A percentile compares a stretch with the other conserved stretches of the same genome.
Conservation (phyloP, 2,113 vertebrate species). For the Barbus barbus region DNA sequence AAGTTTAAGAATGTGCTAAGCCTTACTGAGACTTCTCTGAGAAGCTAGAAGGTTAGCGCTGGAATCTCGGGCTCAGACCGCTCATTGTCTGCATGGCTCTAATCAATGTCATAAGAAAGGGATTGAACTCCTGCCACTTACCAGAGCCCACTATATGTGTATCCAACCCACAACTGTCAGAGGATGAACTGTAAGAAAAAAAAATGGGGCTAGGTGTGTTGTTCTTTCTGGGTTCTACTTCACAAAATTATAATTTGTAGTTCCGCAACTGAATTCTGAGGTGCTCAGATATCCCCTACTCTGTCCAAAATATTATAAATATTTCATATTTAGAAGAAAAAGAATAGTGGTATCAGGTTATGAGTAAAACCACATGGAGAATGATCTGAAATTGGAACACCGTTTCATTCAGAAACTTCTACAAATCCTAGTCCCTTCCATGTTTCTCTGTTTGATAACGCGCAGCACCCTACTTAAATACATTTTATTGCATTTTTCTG, state of each 20-base stretch:
- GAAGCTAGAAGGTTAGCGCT: slow-evolving; percentile 80
- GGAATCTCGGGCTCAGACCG: slow-evolving; percentile 80
- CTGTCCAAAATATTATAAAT: background rate
- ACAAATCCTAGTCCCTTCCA: background rate
- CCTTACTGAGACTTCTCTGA: slow-evolving; percentile 57
- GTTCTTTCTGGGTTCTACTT: background rate
- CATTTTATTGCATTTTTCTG: background rate
- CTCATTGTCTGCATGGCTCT: slow-evolving; percentile 82
- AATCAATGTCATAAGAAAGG: slow-evolving; percentile 97
- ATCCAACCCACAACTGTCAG: background rate
- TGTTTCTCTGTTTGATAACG: background rate
- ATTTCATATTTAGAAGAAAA: background rate
- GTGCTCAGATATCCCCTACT: background rate
- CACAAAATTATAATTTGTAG: background rate
- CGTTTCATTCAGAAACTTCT: background rate
- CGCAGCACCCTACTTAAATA: background rate
- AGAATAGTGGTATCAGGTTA: background rate
- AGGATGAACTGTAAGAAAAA: background rate
- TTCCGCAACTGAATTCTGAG: background rate
- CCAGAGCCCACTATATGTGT: slow-evolving; percentile 64
- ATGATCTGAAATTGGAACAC: background rate
- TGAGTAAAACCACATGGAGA: background rate
- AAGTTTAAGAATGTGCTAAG: slow-evolving; percentile 93
- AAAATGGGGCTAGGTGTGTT: background rate
- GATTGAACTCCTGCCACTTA: slow-evolving; percentile 81